Evolutionary conservation across 2,888 invertebrate genomes (phyloP).

Genomic region (Pristionchus exspectatus): DNA sequence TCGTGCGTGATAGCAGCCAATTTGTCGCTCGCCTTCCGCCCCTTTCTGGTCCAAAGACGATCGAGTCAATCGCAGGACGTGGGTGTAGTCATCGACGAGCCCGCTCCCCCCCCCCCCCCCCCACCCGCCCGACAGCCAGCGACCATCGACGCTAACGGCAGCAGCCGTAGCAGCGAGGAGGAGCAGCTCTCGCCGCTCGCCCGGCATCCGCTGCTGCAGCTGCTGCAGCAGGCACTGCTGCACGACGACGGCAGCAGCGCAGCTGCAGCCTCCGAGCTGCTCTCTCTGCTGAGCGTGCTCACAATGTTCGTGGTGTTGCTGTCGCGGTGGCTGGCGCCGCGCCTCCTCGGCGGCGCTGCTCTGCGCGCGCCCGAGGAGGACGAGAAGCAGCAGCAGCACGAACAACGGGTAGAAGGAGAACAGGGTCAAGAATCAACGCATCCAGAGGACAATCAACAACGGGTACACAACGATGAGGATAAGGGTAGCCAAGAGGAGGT

Average conservation of each 20-base stretch:
- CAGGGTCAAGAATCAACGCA: not conserved
- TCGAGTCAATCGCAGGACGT: not conserved
- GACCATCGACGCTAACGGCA: slow-evolving; percentile 15
- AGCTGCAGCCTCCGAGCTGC: slow-evolving; percentile 19
- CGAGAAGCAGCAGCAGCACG: slow-evolving; percentile 15
- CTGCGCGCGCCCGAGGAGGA: not conserved
- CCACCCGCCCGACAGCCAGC: not conserved
- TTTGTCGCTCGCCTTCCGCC: not conserved
- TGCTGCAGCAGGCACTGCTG: slow-evolving; percentile 42
- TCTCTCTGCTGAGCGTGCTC: slow-evolving; percentile 41
- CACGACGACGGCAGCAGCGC: not conserved
- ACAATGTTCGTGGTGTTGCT: slow-evolving; percentile 56
- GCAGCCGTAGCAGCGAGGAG: not conserved
- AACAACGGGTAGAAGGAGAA: slow-evolving; percentile 18
- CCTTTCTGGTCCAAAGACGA: not conserved
- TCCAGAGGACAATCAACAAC: not conserved
- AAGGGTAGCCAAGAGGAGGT: slow-evolving; percentile 27
- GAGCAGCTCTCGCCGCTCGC: slow-evolving; percentile 9
- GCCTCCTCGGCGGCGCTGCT: slow-evolving; percentile 9
- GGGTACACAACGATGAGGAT: not conserved
- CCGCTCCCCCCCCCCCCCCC: not conserved
- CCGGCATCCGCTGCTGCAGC: slow-evolving; percentile 40
- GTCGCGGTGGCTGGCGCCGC: slow-evolving; percentile 50
- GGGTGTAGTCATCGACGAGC: not conserved
- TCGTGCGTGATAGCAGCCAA: not conserved